Evolutionary conservation across 2,888 invertebrate genomes (phyloP), one percentile per base, ranked within the genome.

Genomic region (Neuroscelio doddi): DNA sequence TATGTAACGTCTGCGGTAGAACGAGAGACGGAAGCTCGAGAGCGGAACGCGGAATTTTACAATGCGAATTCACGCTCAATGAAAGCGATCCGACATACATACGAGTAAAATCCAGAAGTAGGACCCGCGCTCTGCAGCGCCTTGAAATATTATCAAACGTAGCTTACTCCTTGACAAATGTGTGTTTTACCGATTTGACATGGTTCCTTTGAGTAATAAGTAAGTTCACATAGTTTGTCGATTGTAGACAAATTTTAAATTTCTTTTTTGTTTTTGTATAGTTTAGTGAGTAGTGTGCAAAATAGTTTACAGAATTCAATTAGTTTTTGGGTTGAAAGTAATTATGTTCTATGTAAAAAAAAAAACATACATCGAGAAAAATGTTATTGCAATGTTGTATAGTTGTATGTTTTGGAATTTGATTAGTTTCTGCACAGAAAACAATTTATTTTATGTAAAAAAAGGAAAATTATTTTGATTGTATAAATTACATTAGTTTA

Each of bases 41-140:
- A 41, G 29, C 46, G 39, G 21, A 50, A 62, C 50, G 51, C 39
- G 56, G 46, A 29, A 63, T 52, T 63, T 63, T 57, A 57, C 63
- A 51, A 47, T 47, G 38, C 51, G 63, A 63, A 63, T 63, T 52
- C 52, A 57, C 63, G 52, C 57, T 56, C 57, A 56, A 63, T 57
- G 52, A 57, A 41, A 51, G 52, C 47, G 42, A 47, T 46, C 41
- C 57, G 42, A 21, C 49, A 47, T 52, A 52, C 32, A 46, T 49
- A 26, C n/a, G n/a, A n/a, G 21, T 2, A 55, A 29, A 51, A 46
- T 16, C 39, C 27, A 30, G 42, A 41, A 51, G 51, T 49, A 61
- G 53, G 49, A 49, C 61, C 36, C 10, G 9, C 4, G 30, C 21
- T 21, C 21, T 5, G 21, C 21, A 26, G 26, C 10, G 17, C 32